Percentiles rank a stretch among this genome's conserved stretches.
Conservation (phyloP, 2,888 invertebrate genomes). For the Penaeus monodon region DNA sequence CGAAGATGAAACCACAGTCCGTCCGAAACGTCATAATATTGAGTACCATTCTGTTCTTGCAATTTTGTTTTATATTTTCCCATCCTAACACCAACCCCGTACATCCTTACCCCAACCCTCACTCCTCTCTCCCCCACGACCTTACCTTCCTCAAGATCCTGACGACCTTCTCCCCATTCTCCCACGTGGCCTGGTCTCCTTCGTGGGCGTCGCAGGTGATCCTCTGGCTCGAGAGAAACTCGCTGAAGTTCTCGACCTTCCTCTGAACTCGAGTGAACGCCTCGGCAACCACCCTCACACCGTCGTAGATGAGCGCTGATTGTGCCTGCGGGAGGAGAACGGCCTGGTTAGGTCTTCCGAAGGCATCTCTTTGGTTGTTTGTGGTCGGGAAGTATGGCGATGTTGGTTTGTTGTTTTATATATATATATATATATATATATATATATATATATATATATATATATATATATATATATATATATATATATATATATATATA, state of each 20-base stretch:
- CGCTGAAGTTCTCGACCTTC: slow-evolving; percentile 37
- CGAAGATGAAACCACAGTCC: too few species aligned
- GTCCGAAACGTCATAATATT: too few species aligned
- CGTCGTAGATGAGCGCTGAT: slow-evolving; percentile 55
- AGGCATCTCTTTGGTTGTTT: too few species aligned
- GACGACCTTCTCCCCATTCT: slow-evolving; percentile 49
- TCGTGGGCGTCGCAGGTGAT: slow-evolving; percentile 40
- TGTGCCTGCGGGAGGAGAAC: slow-evolving; percentile 23
- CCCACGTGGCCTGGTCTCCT: slow-evolving; percentile 38
- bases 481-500: too few species aligned
- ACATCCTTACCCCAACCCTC: neutral
- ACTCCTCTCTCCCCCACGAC: neutral
- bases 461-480: too few species aligned
- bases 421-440: too few species aligned
- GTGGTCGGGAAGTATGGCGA: too few species aligned
- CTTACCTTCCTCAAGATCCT: slow-evolving; percentile 48
- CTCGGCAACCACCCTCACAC: slow-evolving; percentile 39
- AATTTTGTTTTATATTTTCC: too few species aligned
- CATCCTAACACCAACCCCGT: neutral
- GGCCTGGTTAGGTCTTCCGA: neutral
- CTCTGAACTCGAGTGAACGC: slow-evolving; percentile 40
- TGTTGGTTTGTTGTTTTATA: too few species aligned
- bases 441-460: too few species aligned
- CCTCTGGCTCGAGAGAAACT: slow-evolving; percentile 1
- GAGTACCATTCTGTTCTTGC: neutral